phyloP scores from a whole-genome alignment of 2,797 vertebrate species.

The Siniperca scherzeri region DNA sequence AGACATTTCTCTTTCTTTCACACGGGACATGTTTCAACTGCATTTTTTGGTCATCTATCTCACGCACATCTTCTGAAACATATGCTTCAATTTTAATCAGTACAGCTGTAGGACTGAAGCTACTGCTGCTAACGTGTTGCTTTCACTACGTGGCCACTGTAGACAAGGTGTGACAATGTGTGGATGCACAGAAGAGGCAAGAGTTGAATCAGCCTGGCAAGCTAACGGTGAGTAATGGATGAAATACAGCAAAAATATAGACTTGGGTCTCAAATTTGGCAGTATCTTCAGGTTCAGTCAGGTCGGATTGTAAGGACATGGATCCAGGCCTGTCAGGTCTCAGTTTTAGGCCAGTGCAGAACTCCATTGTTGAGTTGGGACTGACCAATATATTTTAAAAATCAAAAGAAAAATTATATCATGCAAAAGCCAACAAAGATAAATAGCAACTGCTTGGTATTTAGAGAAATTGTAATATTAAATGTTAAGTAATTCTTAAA shows the following conservation, averaged over 20 bases:
- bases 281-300: neutral
- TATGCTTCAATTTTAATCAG: no score
- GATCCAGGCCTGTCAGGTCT: neutral
- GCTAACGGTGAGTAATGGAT: neutral
- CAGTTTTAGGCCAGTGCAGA: neutral
- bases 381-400: neutral
- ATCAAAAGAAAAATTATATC: neutral
- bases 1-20: no score
- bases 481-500: neutral
- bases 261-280: neutral
- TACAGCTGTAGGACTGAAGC: neutral
- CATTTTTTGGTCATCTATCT: no score
- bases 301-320: neutral
- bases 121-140: neutral
- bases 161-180: neutral
- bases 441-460: neutral
- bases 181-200: neutral
- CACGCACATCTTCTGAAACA: no score
- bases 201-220: neutral
- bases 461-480: neutral
- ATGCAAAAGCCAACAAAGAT: neutral
- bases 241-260: neutral
- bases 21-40: no score
- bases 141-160: no score
- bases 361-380: neutral